Conservation (phyloP, 2,797 vertebrate species). For the Leucoraja ocellata region DNA sequence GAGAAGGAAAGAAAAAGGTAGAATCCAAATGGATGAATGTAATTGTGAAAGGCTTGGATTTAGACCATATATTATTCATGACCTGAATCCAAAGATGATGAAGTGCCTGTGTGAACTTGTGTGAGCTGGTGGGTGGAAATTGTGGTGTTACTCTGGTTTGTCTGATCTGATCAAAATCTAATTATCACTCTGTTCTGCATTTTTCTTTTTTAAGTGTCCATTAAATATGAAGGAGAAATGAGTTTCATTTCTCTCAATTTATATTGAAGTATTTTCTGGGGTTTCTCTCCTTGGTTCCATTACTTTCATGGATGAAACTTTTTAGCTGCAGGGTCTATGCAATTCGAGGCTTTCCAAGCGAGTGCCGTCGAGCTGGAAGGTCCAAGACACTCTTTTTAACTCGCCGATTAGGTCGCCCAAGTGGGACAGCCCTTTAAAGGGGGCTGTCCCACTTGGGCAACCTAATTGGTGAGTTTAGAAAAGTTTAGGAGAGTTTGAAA, state of each 20-base stretch:
- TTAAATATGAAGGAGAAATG: background rate
- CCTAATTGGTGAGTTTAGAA: no score
- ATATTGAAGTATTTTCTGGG: background rate
- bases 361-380: no score
- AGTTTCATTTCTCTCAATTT: background rate
- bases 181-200: background rate
- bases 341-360: background rate
- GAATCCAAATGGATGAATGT: background rate
- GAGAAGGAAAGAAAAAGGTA: background rate
- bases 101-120: background rate
- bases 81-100: background rate
- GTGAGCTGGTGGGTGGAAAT: background rate
- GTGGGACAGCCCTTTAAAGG: no score
- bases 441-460: no score
- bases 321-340: background rate
- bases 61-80: background rate
- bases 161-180: background rate
- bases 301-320: background rate
- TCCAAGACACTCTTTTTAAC: no score
- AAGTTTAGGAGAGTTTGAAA: no score
- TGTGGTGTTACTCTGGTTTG: background rate
- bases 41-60: background rate
- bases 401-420: no score
- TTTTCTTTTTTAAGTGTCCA: background rate
- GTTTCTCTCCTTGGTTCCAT: background rate